These are phyloP conservation scores for Dromiciops gliroides DNA, from an alignment of 2,113 vertebrate species.

Conservation along the genomic window DNA sequence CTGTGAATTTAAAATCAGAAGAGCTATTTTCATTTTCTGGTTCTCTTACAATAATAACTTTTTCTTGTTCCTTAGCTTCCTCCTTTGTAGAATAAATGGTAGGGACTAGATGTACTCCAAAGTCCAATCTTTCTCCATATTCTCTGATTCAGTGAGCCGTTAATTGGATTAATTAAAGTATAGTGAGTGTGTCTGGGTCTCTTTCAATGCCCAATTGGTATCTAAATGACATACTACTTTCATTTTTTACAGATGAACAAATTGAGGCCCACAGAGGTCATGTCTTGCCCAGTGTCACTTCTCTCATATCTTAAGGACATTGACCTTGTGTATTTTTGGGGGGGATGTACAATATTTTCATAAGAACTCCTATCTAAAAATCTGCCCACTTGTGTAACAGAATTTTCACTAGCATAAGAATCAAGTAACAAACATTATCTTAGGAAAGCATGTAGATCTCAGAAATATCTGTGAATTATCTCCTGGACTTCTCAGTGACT, in stretches of 20 bases:
- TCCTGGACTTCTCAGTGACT: neutral
- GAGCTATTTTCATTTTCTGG: neutral
- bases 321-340: neutral
- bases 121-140: neutral
- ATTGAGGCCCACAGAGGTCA: neutral
- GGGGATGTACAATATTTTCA: neutral
- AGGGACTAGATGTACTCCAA: neutral
- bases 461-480: neutral
- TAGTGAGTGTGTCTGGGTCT: neutral
- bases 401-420: neutral
- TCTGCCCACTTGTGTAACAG: neutral
- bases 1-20: neutral
- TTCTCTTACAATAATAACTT: neutral
- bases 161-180: neutral
- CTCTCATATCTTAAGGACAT: neutral
- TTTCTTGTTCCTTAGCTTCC: neutral
- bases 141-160: neutral
- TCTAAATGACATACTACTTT: neutral
- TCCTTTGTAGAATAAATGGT: neutral
- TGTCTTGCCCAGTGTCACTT: neutral
- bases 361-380: neutral
- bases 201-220: neutral
- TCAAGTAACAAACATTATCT: neutral
- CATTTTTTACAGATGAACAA: slow-evolving; percentile 8
- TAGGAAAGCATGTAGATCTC: neutral